Base-by-base conservation (phyloP, 2,888 invertebrate species). In the Sialis fuliginosa region DNA sequence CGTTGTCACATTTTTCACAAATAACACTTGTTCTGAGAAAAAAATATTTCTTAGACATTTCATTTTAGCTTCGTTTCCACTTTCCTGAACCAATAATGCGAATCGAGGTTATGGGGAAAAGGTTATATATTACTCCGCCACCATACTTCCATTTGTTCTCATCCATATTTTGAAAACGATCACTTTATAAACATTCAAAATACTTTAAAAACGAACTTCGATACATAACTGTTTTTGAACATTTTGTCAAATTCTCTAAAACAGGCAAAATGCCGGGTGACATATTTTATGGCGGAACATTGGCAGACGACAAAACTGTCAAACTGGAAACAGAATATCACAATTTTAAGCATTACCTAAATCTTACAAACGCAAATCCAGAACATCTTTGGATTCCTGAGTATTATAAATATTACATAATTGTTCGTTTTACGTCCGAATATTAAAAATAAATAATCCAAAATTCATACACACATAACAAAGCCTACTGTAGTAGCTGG, bases 81-180 rank as follows among this genome's bases (percentile, higher is more conserved):
- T 37, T 37, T 37, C 76, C 77, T 76, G 77, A 75, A 74, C 74
- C 76, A 77, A 75, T 77, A 76, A 76, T 74, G 75, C 75, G 75
- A 78, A 69, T 75, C 76, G 77, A 78, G 78, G 78, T 79, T 79
- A 79, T 74, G 75, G 68, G 22, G 76, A 76, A 76, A 76, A 75
- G 75, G 75, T 75, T 74, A 73, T 73, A 73, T 71, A 72, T 75
- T 74, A 72, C 75, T 76, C 68, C 65, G 58, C 59, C 61, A 62
- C 56, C 56, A 59, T 57, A 57, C 57, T 57, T 55, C 55, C 31
- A 9, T 6, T n/a, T 37, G 12, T 37, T 37, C 37, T 12, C 22
- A 30, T 42, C 7, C 22, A 31, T 44, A 35, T 6, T 35, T 35
- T 44, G n/a, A 44, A 44, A 33, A 37, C 13, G 22, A 10, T 33